A percentile compares a stretch with the other conserved stretches of the same genome.
Conservation (phyloP, 2,113 vertebrate species). For the Anser brachyrhynchus region DNA sequence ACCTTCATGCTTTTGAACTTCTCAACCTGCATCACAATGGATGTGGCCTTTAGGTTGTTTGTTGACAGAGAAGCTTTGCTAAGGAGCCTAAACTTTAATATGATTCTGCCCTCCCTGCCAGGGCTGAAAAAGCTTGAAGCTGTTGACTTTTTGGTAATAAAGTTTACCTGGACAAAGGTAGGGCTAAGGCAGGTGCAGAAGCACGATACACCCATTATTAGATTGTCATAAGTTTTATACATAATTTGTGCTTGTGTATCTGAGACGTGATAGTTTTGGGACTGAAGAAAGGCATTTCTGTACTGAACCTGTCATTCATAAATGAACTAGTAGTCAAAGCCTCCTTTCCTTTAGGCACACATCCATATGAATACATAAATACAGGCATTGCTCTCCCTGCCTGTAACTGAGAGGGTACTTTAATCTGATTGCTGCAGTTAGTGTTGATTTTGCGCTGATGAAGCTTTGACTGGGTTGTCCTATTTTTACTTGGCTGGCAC, state of each 20-base stretch:
- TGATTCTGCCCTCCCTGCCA: neutral
- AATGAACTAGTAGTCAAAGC: neutral
- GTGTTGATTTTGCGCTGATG: neutral
- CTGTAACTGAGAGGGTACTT: neutral
- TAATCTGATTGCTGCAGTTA: conserved; percentile 3
- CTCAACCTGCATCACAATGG: neutral
- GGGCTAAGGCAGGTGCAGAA: neutral
- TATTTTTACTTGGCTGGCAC: conserved; percentile 43
- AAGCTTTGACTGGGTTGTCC: conserved; percentile 15
- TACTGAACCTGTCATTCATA: neutral
- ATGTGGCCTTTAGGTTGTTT: neutral
- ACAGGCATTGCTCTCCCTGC: neutral
- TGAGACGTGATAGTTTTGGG: neutral
- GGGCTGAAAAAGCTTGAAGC: neutral
- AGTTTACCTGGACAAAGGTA: neutral
- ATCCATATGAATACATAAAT: neutral
- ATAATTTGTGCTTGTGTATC: neutral
- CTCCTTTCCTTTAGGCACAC: neutral
- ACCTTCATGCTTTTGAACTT: neutral
- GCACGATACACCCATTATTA: accelerated
- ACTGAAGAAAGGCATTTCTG: neutral
- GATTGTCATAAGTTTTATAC: neutral
- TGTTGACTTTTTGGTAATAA: neutral
- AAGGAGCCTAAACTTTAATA: neutral
- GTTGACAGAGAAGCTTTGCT: neutral